These are phyloP conservation scores for Hydrozoanthus tunicans DNA, from an alignment of 64 coral and sea anemone genomes.

Conservation along the genomic window DNA sequence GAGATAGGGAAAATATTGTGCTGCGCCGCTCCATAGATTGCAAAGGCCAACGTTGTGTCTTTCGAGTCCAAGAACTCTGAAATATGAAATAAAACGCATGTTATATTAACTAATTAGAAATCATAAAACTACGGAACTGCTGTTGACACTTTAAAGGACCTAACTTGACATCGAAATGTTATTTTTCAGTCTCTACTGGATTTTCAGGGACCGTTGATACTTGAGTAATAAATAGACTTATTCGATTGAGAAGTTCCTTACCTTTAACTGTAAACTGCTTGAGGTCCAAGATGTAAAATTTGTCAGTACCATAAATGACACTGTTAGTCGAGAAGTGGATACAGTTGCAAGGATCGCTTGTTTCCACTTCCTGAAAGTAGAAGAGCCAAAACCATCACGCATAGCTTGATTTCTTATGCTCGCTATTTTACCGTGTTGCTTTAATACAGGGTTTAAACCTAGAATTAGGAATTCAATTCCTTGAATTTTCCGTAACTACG, in stretches of 20 bases:
- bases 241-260: background rate
- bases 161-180: too few relatives aligned
- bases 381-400: background rate
- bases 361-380: constrained; percentile 86
- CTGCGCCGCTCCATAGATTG: constrained; percentile 89
- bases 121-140: too few relatives aligned
- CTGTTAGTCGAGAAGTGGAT: constrained; percentile 78
- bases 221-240: too few relatives aligned
- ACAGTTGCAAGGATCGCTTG: constrained; percentile 94
- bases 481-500: too few relatives aligned
- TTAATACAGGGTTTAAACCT: too few relatives aligned
- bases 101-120: background rate
- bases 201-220: too few relatives aligned
- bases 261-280: constrained; percentile 87
- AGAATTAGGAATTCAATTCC: too few relatives aligned
- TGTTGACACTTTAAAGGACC: too few relatives aligned
- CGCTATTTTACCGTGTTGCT: too few relatives aligned
- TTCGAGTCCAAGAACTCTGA: constrained; percentile 87
- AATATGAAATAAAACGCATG: background rate
- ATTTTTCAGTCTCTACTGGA: too few relatives aligned
- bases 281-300: constrained; percentile 91
- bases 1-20: constrained; percentile 95
- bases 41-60: constrained; percentile 88
- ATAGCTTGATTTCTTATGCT: too few relatives aligned
- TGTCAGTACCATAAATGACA: constrained; percentile 89